Conservation (phyloP, 2,888 invertebrate species). For the Tryphoninae sp. region DNA sequence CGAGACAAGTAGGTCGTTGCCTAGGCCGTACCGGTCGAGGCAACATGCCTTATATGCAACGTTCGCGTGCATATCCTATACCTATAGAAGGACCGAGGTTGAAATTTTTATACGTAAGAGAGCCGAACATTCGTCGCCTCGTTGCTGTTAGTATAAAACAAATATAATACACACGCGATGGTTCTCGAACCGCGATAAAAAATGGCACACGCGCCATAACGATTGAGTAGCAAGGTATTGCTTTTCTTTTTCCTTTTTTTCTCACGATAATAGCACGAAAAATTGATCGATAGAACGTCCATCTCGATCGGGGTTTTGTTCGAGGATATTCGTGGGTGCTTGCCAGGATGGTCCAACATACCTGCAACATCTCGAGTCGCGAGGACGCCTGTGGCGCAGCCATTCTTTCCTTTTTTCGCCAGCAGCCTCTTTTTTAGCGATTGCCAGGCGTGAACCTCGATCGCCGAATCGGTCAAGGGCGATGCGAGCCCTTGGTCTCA, state of each 20-base stretch:
- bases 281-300: slow-evolving; percentile 20
- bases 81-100: slow-evolving; percentile 28
- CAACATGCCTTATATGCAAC: slow-evolving; percentile 74
- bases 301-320: slow-evolving; percentile 25
- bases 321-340: slow-evolving; percentile 20
- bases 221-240: not conserved
- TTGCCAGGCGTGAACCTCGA: not conserved
- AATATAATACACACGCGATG: slow-evolving; percentile 3
- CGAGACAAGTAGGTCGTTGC: slow-evolving; percentile 71
- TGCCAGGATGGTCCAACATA: slow-evolving; percentile 58
- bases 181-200: slow-evolving; percentile 27
- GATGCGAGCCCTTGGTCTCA: slow-evolving; percentile 8
- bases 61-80: slow-evolving; percentile 10
- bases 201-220: not conserved
- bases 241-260: not conserved
- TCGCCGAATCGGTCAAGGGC: slow-evolving; percentile 17
- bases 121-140: slow-evolving; percentile 19
- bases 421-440: slow-evolving; percentile 24
- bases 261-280: slow-evolving; percentile 10
- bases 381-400: slow-evolving; percentile 78
- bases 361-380: slow-evolving; percentile 78
- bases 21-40: slow-evolving; percentile 68
- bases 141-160: not conserved
- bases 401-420: slow-evolving; percentile 71
- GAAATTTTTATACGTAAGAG: not conserved